A percentile compares a stretch with the other conserved stretches of the same genome.
Evolutionary conservation across 2,888 invertebrate genomes (phyloP).

Genomic region (Tuberolachnus salignus): DNA sequence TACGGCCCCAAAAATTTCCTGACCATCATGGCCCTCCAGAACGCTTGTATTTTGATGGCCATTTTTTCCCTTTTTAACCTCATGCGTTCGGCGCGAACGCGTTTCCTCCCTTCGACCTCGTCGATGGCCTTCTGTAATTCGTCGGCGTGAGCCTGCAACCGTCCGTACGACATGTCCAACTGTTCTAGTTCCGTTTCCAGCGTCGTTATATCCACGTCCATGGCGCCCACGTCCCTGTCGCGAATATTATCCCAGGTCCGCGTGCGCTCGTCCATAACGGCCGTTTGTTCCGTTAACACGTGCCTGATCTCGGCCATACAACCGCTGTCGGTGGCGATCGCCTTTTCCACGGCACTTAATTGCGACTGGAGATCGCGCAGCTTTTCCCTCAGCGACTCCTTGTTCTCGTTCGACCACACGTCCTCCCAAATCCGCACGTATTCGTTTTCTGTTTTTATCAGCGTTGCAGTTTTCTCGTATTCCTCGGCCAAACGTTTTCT

Average conservation of each 20-base stretch:
- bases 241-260: background rate
- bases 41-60: slow-evolving; percentile 63
- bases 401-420: background rate
- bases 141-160: background rate
- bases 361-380: background rate
- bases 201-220: background rate
- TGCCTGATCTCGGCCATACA: background rate
- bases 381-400: background rate
- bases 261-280: background rate
- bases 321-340: background rate
- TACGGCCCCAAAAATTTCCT: slow-evolving; percentile 64
- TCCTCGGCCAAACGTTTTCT: background rate
- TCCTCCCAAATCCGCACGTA: background rate
- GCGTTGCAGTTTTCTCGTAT: background rate
- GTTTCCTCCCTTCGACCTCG: background rate
- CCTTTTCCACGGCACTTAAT: background rate
- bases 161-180: background rate
- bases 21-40: slow-evolving; percentile 66
- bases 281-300: background rate
- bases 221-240: background rate
- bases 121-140: background rate
- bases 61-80: slow-evolving; percentile 26
- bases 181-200: background rate
- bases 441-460: background rate
- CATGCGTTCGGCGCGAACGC: background rate